phyloP scores from a whole-genome alignment of 2,888 invertebrate genomes.

The Plagodis dolabraria region DNA sequence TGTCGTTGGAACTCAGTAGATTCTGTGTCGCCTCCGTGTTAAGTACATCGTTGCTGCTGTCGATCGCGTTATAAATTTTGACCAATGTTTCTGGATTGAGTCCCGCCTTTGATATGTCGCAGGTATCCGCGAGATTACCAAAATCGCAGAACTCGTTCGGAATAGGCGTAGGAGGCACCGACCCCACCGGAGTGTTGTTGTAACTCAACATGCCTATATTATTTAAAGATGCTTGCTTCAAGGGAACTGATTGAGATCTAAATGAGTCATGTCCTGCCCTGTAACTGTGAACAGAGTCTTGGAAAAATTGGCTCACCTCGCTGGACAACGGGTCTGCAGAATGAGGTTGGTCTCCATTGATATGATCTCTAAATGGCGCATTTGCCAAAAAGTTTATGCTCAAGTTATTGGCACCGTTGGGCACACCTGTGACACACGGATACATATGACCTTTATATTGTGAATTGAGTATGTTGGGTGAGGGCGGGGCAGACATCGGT shows the following conservation, averaged over 20 bases:
- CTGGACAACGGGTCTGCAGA: conserved; percentile 82
- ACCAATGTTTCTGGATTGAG: conserved; percentile 86
- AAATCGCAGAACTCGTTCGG: conserved; percentile 90
- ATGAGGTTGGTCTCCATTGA: conserved; percentile 73
- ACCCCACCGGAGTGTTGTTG: conserved; percentile 85
- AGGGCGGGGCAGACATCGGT: conserved; percentile 89
- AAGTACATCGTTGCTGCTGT: conserved; percentile 79
- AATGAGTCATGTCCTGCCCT: conserved; percentile 74
- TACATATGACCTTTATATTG: conserved; percentile 81
- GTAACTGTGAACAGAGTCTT: conserved; percentile 73
- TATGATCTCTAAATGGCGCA: conserved; percentile 71
- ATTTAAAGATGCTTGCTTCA: conserved; percentile 85
- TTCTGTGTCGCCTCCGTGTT: conserved; percentile 57
- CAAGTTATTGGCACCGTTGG: conserved; percentile 75
- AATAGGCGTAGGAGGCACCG: conserved; percentile 88
- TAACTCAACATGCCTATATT: conserved; percentile 70
- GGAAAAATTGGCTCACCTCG: conserved; percentile 87
- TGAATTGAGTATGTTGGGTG: conserved; percentile 83
- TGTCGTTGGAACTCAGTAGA: conserved; percentile 61
- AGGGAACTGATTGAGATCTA: conserved; percentile 92
- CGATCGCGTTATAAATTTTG: conserved; percentile 87
- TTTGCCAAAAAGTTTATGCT: conserved; percentile 75
- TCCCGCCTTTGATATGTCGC: conserved; percentile 79
- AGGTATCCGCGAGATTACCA: conserved; percentile 85
- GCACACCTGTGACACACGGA: conserved; percentile 65